These are phyloP conservation scores for Petrocephalus microphthalmus DNA, from an alignment of 2,113 vertebrate genomes.

Conservation along the genomic window DNA sequence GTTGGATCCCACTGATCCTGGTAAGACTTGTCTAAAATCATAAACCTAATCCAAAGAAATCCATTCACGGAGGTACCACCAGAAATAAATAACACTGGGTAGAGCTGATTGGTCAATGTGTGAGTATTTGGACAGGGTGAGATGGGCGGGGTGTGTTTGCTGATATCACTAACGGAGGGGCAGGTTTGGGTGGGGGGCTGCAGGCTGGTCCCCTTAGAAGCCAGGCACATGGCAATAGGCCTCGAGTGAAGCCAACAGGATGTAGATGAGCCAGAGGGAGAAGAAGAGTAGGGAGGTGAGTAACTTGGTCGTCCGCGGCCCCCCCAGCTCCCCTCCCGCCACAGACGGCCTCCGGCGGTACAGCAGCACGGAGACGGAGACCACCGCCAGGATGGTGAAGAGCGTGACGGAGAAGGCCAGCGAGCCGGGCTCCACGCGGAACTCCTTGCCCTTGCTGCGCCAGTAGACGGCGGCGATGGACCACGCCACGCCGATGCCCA, in stretches of 20 bases:
- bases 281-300: slow-evolving; percentile 60
- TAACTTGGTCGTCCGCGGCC: slow-evolving; percentile 65
- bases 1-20: neutral
- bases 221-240: slow-evolving; percentile 67
- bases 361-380: slow-evolving; percentile 55
- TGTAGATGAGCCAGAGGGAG: slow-evolving; percentile 68
- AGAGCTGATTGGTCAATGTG: neutral
- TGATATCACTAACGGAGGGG: neutral
- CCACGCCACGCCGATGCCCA: slow-evolving; percentile 73
- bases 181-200: neutral
- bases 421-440: slow-evolving; percentile 65
- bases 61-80: neutral
- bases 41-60: neutral
- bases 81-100: slow-evolving; percentile 1
- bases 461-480: slow-evolving; percentile 70
- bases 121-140: neutral
- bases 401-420: slow-evolving; percentile 74
- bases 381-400: slow-evolving; percentile 63
- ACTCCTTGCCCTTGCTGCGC: slow-evolving; percentile 56
- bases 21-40: neutral
- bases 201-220: slow-evolving; percentile 44
- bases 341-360: slow-evolving; percentile 61
- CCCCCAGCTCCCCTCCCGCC: slow-evolving; percentile 69
- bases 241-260: slow-evolving; percentile 68
- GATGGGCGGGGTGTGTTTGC: neutral